Evolutionary conservation across 2,113 vertebrate species (phyloP).

Genomic region (Athene cunicularia): DNA sequence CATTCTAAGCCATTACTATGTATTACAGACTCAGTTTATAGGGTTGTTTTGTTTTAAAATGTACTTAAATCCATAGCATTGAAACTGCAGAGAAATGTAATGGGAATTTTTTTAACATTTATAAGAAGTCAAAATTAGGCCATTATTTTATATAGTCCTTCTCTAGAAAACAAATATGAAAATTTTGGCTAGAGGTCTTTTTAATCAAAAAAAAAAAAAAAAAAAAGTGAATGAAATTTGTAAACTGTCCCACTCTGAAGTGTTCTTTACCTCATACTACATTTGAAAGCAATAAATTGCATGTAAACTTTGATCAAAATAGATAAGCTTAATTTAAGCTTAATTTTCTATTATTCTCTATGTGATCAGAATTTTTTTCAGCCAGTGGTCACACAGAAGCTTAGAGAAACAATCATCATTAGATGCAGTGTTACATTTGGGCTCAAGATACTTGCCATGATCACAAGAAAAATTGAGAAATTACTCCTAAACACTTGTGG

Average conservation of each 20-base stretch:
- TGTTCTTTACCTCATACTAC: neutral
- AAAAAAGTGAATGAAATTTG: neutral
- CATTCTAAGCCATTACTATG: neutral
- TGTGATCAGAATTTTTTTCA: neutral
- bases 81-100: neutral
- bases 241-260: neutral
- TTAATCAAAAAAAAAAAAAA: neutral
- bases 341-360: neutral
- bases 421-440: neutral
- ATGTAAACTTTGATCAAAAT: neutral
- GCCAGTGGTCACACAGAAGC: neutral
- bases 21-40: neutral
- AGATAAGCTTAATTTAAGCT: neutral
- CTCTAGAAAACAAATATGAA: neutral
- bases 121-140: neutral
- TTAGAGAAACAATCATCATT: neutral
- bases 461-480: neutral
- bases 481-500: neutral
- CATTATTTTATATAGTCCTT: neutral
- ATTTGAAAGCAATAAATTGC: neutral
- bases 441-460: neutral
- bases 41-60: conserved; percentile 2
- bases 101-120: neutral
- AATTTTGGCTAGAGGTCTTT: neutral
- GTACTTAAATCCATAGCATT: neutral